Evolutionary conservation across 2,888 invertebrate species (phyloP).

Genomic region (Macaria liturata): DNA sequence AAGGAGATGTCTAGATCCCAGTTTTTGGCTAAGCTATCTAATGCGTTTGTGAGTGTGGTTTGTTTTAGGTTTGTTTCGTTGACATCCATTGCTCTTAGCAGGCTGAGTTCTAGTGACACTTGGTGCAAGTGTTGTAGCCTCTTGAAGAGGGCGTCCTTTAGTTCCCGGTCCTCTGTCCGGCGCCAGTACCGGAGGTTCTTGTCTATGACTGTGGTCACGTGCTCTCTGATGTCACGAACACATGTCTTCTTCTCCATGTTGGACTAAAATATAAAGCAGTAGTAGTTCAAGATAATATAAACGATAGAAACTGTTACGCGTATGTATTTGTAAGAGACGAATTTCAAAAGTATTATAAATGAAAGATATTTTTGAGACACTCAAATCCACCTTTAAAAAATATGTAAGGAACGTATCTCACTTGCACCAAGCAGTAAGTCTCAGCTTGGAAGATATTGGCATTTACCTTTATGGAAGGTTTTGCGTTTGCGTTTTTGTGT

Average conservation of each 20-base stretch:
- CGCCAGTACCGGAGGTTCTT: constrained; percentile 82
- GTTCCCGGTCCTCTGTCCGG: constrained; percentile 50
- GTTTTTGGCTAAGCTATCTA: constrained; percentile 55
- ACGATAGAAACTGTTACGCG: no score
- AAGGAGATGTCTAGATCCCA: constrained; percentile 63
- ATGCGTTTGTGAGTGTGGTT: constrained; percentile 49
- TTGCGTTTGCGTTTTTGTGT: no score
- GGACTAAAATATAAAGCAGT: constrained; percentile 52
- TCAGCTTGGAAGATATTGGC: no score
- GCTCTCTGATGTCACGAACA: constrained; percentile 74
- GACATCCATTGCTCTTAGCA: constrained; percentile 65
- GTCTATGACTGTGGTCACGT: constrained; percentile 76
- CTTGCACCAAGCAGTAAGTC: no score
- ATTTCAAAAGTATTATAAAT: no score
- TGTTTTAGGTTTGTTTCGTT: constrained; percentile 50
- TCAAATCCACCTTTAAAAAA: no score
- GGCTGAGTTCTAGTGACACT: constrained; percentile 63
- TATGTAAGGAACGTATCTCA: no score
- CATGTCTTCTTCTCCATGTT: constrained; percentile 68
- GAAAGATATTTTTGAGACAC: no score
- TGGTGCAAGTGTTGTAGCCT: constrained; percentile 68
- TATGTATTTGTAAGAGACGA: no score
- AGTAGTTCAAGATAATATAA: background rate
- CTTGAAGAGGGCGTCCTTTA: constrained; percentile 61
- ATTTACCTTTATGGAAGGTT: no score